phyloP scores from a whole-genome alignment of 1,140 invertebrate species.

The Cotesia vestalis region DNA sequence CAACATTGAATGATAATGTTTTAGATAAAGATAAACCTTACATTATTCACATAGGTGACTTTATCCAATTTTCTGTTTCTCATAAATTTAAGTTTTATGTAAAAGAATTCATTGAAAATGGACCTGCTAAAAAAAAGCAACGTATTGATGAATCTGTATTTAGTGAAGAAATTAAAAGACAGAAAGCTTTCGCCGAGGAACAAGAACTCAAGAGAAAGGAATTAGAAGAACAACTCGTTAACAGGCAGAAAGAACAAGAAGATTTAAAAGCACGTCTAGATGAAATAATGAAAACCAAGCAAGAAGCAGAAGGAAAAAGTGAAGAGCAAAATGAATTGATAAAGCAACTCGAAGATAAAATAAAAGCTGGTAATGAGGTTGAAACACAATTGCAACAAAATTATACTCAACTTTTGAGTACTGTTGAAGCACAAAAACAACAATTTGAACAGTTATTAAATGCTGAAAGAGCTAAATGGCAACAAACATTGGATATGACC shows the following conservation, averaged over 20 bases:
- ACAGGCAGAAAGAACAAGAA: constrained; percentile 65
- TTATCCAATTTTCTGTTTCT: constrained; percentile 62
- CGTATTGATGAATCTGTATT: constrained; percentile 54
- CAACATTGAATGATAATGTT: constrained; percentile 61
- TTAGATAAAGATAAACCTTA: constrained; percentile 53
- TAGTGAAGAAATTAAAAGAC: constrained; percentile 60
- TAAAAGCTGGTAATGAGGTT: constrained; percentile 61
- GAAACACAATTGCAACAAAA: constrained; percentile 63
- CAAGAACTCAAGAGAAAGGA: constrained; percentile 63
- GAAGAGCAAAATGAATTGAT: constrained; percentile 60
- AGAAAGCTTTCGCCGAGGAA: constrained; percentile 65
- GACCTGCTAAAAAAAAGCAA: constrained; percentile 55
- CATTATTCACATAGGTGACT: constrained; percentile 61
- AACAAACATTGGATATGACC: constrained; percentile 62
- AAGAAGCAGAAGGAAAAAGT: constrained; percentile 57
- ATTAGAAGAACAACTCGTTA: constrained; percentile 60
- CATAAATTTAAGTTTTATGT: constrained; percentile 65
- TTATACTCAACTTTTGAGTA: constrained; percentile 62
- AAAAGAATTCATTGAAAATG: constrained; percentile 40
- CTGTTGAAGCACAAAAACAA: constrained; percentile 63
- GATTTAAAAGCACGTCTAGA: constrained; percentile 64
- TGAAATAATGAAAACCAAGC: constrained; percentile 56
- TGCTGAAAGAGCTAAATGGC: constrained; percentile 64
- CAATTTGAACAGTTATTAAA: constrained; percentile 65
- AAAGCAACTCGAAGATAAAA: constrained; percentile 60